Percentiles rank a stretch among this genome's conserved stretches.
Conservation (phyloP, 1,140 invertebrate species). For the Drosophila seguyi region DNA sequence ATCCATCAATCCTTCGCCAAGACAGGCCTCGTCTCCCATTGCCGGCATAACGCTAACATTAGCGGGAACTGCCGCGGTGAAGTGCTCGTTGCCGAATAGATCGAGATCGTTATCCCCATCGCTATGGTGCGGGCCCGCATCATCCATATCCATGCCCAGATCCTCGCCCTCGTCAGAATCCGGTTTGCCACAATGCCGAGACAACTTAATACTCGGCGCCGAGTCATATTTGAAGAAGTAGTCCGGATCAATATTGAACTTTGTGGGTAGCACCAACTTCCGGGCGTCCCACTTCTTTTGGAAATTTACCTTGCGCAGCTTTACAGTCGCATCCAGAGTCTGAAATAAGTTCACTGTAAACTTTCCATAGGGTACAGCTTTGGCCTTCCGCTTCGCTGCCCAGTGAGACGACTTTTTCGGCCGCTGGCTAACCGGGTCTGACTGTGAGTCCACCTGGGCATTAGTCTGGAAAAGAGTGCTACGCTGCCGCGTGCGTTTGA, state of each 20-base stretch:
- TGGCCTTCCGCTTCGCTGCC: constrained; percentile 38
- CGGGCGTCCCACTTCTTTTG: constrained; percentile 84
- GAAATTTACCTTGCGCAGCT: constrained; percentile 70
- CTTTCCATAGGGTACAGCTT: constrained; percentile 59
- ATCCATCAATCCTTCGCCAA: constrained; percentile 62
- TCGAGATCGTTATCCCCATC: constrained; percentile 61
- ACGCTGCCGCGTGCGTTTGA: constrained; percentile 60
- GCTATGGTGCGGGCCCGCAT: constrained; percentile 28
- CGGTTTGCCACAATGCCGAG: constrained; percentile 27
- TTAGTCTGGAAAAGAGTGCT: constrained; percentile 47
- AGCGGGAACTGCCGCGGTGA: constrained; percentile 37
- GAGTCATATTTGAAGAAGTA: constrained; percentile 64
- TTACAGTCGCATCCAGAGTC: constrained; percentile 57
- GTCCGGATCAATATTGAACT: constrained; percentile 62
- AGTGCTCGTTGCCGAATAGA: constrained; percentile 66
- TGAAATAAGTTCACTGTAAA: constrained; percentile 62
- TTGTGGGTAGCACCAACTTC: constrained; percentile 76
- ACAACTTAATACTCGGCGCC: constrained; percentile 68
- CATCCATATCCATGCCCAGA: constrained; percentile 33
- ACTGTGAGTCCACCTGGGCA: constrained; percentile 4
- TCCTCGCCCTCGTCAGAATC: constrained; percentile 48
- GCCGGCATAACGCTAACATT: constrained; percentile 17
- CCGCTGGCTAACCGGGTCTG: background rate
- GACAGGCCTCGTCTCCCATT: background rate
- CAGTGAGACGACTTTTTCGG: constrained; percentile 14